Evolutionary conservation across 2,113 vertebrate species (phyloP).

Genomic region (Bucco capensis): DNA sequence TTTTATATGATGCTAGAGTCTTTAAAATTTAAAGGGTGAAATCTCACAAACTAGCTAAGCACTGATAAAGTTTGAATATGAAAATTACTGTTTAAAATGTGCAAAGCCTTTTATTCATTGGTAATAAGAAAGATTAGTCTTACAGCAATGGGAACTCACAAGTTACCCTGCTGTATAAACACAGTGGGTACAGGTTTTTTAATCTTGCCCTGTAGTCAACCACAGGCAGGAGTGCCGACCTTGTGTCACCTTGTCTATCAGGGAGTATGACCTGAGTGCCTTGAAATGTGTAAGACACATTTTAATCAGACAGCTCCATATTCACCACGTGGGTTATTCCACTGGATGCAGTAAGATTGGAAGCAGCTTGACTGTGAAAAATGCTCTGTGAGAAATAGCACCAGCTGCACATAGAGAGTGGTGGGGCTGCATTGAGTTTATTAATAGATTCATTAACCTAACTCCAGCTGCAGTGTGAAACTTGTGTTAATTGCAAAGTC

Average conservation of each 20-base stretch:
- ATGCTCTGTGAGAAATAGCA: not conserved
- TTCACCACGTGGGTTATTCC: not conserved
- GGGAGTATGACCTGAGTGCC: not conserved
- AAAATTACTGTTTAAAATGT: not conserved
- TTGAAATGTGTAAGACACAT: not conserved
- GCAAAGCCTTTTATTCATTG: not conserved
- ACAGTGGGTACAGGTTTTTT: not conserved
- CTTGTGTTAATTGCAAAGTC: not conserved
- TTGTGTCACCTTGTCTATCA: not conserved
- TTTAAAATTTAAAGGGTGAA: not conserved
- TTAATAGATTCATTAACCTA: not conserved
- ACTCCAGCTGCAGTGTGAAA: not conserved
- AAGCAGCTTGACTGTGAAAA: not conserved
- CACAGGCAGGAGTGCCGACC: not conserved
- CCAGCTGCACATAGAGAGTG: not conserved
- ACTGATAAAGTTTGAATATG: not conserved
- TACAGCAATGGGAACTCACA: not conserved
- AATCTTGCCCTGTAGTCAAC: not conserved
- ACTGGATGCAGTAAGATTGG: not conserved
- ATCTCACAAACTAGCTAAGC: not conserved
- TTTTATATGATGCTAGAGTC: not conserved
- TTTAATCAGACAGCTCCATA: not conserved
- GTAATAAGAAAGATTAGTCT: not conserved
- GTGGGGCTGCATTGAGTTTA: not conserved
- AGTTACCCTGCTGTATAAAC: not conserved